Evolutionary conservation across 2,888 invertebrate species (phyloP).

Genomic region (Graphium colonna): DNA sequence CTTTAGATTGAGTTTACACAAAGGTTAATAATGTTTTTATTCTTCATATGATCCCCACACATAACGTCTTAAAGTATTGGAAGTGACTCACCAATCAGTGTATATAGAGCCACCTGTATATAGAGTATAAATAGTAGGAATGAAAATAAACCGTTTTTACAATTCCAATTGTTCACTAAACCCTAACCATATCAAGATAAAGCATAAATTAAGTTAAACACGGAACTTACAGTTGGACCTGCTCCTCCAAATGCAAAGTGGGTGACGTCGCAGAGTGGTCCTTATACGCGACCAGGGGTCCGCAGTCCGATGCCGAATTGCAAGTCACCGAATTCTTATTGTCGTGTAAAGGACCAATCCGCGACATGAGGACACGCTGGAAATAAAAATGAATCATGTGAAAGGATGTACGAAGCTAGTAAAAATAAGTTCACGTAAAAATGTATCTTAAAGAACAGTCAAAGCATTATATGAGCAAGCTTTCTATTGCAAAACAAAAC

Average conservation of each 20-base stretch:
- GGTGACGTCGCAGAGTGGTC: slow-evolving; percentile 30
- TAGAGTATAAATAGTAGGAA: neutral
- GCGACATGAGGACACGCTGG: slow-evolving; percentile 50
- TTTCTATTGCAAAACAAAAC: too few relatives aligned
- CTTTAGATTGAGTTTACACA: too few relatives aligned
- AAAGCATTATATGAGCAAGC: too few relatives aligned
- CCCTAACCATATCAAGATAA: neutral
- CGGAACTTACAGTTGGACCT: slow-evolving; percentile 49
- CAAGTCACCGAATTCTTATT: slow-evolving; percentile 33
- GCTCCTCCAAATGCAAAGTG: slow-evolving; percentile 41
- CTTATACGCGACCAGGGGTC: slow-evolving; percentile 40
- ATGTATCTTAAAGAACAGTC: too few relatives aligned
- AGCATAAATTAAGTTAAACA: too few relatives aligned
- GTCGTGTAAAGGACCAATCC: slow-evolving; percentile 51
- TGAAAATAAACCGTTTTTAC: neutral
- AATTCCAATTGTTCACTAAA: neutral
- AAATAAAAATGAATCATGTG: slow-evolving; percentile 22
- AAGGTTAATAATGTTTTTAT: neutral
- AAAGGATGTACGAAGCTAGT: too few relatives aligned
- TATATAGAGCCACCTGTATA: neutral
- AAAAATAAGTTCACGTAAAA: too few relatives aligned
- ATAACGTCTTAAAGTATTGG: too few relatives aligned
- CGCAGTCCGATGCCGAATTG: slow-evolving; percentile 27
- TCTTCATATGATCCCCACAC: too few relatives aligned
- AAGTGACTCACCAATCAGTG: too few relatives aligned